Conservation (phyloP, 2,113 vertebrate species). For the Ivindomyrus marchei region DNA sequence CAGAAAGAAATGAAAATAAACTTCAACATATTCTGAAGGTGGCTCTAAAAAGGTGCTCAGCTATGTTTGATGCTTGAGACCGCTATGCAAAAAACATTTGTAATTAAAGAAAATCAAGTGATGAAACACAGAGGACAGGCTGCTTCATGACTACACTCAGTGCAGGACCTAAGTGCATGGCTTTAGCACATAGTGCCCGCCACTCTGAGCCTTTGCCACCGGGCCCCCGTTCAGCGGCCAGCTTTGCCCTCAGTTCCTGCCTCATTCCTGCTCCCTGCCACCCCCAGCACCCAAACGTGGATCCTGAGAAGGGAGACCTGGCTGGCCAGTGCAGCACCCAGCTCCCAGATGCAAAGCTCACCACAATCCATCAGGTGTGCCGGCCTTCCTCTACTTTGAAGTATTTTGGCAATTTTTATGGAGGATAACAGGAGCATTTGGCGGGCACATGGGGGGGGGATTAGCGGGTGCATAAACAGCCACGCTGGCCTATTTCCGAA, state of each 20-base stretch:
- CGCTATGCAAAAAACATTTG: not conserved
- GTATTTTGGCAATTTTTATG: constrained; percentile 19
- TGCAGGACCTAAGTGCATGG: constrained; percentile 2
- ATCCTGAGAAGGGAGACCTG: not conserved
- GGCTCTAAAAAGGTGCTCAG: not conserved
- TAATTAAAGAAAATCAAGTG: not conserved
- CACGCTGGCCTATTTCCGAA: not conserved
- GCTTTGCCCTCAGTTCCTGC: not conserved
- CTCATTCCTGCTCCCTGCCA: not conserved
- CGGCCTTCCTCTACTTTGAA: constrained; percentile 20
- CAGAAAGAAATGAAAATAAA: constrained; percentile 16
- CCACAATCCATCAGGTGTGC: constrained; percentile 19
- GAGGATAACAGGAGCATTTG: constrained; percentile 19
- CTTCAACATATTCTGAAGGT: not conserved
- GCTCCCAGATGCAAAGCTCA: not conserved
- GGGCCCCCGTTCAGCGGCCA: not conserved
- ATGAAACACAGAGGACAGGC: constrained; percentile 37
- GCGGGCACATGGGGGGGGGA: not conserved
- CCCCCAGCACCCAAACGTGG: not conserved
- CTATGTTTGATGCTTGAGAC: not conserved
- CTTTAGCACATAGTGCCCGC: constrained; percentile 38
- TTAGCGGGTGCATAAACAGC: not conserved
- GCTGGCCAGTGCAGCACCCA: not conserved
- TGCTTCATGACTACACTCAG: constrained; percentile 52
- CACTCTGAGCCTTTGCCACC: not conserved